Percentiles rank a stretch among this genome's conserved stretches.
Conservation (phyloP, 2,797 vertebrate genomes). For the Hydrolagus colliei region DNA sequence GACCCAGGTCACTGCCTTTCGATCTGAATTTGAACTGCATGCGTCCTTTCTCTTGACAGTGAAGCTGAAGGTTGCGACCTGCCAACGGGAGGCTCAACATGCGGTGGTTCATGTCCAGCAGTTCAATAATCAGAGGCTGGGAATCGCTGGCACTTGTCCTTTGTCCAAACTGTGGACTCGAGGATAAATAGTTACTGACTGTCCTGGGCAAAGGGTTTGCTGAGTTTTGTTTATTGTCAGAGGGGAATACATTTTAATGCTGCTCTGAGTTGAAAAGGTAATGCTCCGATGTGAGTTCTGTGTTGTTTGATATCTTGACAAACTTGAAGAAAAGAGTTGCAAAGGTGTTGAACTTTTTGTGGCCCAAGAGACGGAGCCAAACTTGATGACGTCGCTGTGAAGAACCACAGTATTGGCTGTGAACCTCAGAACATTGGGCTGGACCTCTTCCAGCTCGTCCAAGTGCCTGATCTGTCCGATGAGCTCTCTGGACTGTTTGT, state of each 20-base stretch:
- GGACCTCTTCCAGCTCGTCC: background rate
- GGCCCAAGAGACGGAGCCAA: too few species aligned
- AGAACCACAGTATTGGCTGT: too few species aligned
- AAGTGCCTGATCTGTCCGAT: background rate
- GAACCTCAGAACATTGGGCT: background rate
- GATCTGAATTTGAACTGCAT: background rate
- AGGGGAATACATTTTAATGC: background rate
- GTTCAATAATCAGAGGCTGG: background rate
- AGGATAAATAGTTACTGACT: background rate
- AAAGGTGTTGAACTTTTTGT: too few species aligned
- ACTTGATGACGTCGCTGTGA: too few species aligned
- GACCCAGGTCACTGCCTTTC: constrained; percentile 23
- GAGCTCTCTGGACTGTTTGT: background rate
- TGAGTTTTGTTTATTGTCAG: background rate
- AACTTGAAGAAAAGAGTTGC: too few species aligned
- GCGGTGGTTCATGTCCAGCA: background rate
- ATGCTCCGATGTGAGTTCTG: too few species aligned
- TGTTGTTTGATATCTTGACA: too few species aligned
- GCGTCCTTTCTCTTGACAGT: constrained; percentile 1
- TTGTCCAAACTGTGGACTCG: background rate
- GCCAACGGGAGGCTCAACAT: background rate
- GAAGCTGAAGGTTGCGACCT: background rate
- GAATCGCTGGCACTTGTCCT: background rate
- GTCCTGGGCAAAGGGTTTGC: background rate
- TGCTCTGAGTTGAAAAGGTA: background rate